Evolutionary conservation across 2,113 vertebrate genomes (phyloP).

Genomic region (Tachycineta bicolor): DNA sequence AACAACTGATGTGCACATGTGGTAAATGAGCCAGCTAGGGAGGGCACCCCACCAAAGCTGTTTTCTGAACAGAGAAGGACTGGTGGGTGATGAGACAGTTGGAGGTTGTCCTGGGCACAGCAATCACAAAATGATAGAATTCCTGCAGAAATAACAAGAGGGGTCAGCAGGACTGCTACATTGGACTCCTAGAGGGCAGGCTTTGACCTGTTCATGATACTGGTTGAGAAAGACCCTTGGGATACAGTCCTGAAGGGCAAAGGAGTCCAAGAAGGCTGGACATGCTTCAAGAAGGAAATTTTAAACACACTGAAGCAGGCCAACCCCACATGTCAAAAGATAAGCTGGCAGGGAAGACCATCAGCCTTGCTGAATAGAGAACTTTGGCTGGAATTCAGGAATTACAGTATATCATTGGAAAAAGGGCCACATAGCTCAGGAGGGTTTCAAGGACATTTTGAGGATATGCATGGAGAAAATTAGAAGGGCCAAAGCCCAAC

Average conservation of each 20-base stretch:
- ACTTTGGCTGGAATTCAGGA: background rate
- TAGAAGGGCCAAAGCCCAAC: background rate
- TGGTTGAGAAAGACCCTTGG: background rate
- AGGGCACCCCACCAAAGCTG: background rate
- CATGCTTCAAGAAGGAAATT: background rate
- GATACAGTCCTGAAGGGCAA: background rate
- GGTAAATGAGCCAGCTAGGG: background rate
- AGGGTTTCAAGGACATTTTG: background rate
- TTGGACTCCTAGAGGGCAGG: background rate
- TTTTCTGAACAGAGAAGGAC: background rate
- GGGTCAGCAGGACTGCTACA: background rate
- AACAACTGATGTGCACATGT: background rate
- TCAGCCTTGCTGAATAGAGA: background rate
- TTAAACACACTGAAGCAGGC: fast-evolving
- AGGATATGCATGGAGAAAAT: background rate
- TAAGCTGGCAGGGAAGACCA: background rate
- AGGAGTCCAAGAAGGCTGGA: background rate
- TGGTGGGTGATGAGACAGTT: background rate
- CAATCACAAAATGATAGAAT: background rate
- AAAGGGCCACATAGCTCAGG: background rate
- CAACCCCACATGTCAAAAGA: background rate
- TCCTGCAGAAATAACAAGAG: background rate
- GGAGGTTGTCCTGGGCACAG: background rate
- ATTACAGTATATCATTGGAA: background rate
- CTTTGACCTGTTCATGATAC: background rate